phyloP scores from a whole-genome alignment of 64 coral and sea anemone species.

The Platygyra sinensis region DNA sequence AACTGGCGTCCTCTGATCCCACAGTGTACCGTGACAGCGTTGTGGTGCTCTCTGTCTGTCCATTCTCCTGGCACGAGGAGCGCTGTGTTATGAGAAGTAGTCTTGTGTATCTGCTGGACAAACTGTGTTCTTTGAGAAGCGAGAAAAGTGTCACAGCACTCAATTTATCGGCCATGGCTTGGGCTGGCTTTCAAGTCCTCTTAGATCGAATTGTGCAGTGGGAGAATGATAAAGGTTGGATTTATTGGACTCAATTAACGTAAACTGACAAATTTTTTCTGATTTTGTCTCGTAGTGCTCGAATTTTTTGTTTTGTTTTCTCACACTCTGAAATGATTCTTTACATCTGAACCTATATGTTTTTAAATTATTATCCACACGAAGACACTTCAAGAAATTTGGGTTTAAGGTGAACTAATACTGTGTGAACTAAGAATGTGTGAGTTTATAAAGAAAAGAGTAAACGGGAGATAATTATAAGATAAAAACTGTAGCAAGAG shows the following conservation, averaged over 20 bases:
- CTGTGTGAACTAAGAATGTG: too few species aligned
- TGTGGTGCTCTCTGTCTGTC: constrained; percentile 72
- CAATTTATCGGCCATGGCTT: constrained; percentile 70
- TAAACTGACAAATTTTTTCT: too few species aligned
- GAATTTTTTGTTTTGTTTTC: too few species aligned
- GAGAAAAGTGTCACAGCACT: constrained; percentile 17
- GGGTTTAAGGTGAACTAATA: too few species aligned
- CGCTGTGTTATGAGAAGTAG: constrained; percentile 88
- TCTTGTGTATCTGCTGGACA: constrained; percentile 78
- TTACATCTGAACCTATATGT: too few species aligned
- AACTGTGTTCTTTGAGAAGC: constrained; percentile 64
- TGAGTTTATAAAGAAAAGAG: background rate
- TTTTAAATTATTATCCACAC: too few species aligned
- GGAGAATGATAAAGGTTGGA: constrained; percentile 91
- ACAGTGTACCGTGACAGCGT: constrained; percentile 74
- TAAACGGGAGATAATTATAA: too few species aligned
- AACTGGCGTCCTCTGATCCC: constrained; percentile 52
- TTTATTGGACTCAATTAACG: background rate
- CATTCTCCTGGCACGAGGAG: constrained; percentile 81
- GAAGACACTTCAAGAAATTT: too few species aligned
- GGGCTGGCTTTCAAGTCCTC: constrained; percentile 80
- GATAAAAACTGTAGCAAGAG: too few species aligned
- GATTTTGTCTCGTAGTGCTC: too few species aligned
- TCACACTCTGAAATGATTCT: too few species aligned
- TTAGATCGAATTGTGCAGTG: constrained; percentile 87